Evolutionary conservation across 2,888 invertebrate genomes (phyloP), one percentile per base, ranked within the genome.

Genomic region (Lasioglossum oenotherae): DNA sequence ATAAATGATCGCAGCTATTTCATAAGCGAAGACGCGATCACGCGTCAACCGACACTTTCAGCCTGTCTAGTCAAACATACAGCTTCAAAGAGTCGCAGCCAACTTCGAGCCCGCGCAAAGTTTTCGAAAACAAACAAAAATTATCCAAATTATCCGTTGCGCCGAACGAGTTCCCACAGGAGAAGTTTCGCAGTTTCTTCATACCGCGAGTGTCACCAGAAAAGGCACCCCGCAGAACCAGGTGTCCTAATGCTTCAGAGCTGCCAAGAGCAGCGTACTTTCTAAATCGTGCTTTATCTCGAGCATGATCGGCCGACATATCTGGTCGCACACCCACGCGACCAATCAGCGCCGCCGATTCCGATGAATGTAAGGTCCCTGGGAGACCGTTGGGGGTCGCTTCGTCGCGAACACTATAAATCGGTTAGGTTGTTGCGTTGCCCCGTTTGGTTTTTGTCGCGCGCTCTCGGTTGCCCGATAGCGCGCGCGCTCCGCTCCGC

Each of bases 281-380:
- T 90, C 87, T 82, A 87, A 80, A 57, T 77, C 81, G 81, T 80
- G 69, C 41, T 69, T 83, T 84, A 89, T 90, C 87, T 86, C 35
- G 49, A 57, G 38, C 69, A 73, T 64, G 78, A 90, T 90, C 87
- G 71, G 31, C 72, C 82, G 84, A 84, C 82, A 77, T 90, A 87
- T 86, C 87, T 53, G 81, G 73, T 79, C 67, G 82, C 49, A 60
- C 87, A 86, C 88, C 89, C 88, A 91, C 89, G 82, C 80, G 78
- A 64, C 87, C 90, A 87, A 89, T 90, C 86, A 78, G 79, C 53
- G 57, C 79, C 82, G 49, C 69, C 75, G 88, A 90, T 90, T 86
- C 87, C 87, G 88, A 90, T 89, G 83, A 90, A 89, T 86, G 83
- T 69, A 60, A 60, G 60, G 60, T 60, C 60, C 69, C 79, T 16